Conservation (phyloP, 2,888 invertebrate species). For the Colletes collaris region DNA sequence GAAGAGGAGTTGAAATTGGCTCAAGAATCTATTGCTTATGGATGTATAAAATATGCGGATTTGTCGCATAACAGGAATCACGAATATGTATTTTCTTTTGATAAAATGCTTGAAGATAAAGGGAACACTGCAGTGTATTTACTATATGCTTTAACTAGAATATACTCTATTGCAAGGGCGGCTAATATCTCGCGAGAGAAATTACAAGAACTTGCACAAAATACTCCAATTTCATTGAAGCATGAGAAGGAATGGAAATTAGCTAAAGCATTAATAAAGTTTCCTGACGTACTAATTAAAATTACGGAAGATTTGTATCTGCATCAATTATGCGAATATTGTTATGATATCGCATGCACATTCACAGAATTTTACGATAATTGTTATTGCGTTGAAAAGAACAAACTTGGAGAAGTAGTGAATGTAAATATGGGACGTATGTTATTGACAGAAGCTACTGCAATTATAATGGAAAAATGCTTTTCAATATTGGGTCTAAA, state of each 20-base stretch:
- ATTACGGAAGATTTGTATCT: constrained; percentile 92
- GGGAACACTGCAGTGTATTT: constrained; percentile 99
- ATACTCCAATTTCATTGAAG: constrained; percentile 87
- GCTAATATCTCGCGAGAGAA: constrained; percentile 88
- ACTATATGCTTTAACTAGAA: constrained; percentile 96
- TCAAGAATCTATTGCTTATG: constrained; percentile 97
- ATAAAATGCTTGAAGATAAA: constrained; percentile 99
- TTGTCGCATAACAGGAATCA: constrained; percentile 95
- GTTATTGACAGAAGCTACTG: constrained; percentile 96
- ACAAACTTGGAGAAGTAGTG: constrained; percentile 90
- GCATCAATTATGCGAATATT: constrained; percentile 96
- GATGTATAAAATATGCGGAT: constrained; percentile 99
- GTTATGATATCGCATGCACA: constrained; percentile 96
- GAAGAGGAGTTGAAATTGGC: constrained; percentile 92
- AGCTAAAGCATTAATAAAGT: constrained; percentile 92
- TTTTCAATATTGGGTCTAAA: constrained; percentile 96
- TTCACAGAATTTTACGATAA: constrained; percentile 99
- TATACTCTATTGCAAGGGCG: constrained; percentile 94
- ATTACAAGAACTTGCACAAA: constrained; percentile 86
- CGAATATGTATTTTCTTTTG: constrained; percentile 99
- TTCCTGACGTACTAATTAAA: constrained; percentile 93
- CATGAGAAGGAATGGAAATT: constrained; percentile 98
- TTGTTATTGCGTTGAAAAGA: constrained; percentile 98
- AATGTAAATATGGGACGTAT: constrained; percentile 94
- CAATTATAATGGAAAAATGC: constrained; percentile 92